Evolutionary conservation across 2,888 invertebrate species (phyloP), one percentile per base, ranked within the genome.

Genomic region (Idaea dimidiata): DNA sequence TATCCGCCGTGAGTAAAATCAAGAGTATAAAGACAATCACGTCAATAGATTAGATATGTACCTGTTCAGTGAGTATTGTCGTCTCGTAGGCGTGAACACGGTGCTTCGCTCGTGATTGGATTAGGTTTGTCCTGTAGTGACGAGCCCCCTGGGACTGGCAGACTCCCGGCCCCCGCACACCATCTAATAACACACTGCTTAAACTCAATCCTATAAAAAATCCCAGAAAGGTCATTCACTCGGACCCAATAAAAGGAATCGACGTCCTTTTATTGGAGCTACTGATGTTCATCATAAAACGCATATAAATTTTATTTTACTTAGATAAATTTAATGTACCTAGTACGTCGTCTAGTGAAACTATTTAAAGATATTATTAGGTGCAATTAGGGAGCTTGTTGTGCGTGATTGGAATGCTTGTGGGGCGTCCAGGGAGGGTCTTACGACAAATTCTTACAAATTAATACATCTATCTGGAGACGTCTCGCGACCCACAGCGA

Each of bases 41-140:
- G 8, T 43, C 14, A 4, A 10, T 10, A 43, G 43, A 43, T 43
- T 43, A 43, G 43, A 43, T 43, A 43, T 8, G 10, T 43, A 43
- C 43, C 43, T 43, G 43, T 43, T 43, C 43, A 14, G 43, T 43
- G 24, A 24, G 17, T 60, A 62, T 64, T 62, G 31, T 62, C 62
- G 60, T 43, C 65, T 66, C 64, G 83, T 78, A 86, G 88, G 86
- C 86, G 87, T 43, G 43, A 43, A 43, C 43, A 43, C 43, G 43
- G 43, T 86, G 86, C 56, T 77, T 79, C 79, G 78, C 71, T 81
- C 76, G 93, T 94, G 94, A 95, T 95, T 95, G 94, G 94, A 94
- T 94, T 94, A 94, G 94, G 93, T 93, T 81, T 80, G 84, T 81
- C 81, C 77, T 88, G 87, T 76, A 86, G 86, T 93, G 94, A 94